Evolutionary conservation across 1,140 invertebrate species (phyloP).

Genomic region (Lordiphosa collinella): DNA sequence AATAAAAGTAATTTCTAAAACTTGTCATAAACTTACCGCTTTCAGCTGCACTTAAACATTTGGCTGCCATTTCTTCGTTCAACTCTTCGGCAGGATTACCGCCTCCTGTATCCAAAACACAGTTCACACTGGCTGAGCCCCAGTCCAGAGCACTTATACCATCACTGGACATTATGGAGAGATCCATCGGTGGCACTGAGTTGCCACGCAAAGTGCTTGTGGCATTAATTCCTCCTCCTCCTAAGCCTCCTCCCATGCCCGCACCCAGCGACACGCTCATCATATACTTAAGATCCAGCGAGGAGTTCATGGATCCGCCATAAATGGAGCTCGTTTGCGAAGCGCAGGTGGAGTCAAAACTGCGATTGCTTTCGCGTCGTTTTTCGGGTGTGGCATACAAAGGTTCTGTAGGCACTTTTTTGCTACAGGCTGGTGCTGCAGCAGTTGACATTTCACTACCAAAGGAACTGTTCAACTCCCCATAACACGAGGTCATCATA

Average conservation of each 20-base stretch:
- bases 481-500: slow-evolving; percentile 78
- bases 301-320: slow-evolving; percentile 69
- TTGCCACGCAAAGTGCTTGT: slow-evolving; percentile 60
- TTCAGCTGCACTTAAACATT: slow-evolving; percentile 67
- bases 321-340: slow-evolving; percentile 69
- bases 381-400: slow-evolving; percentile 76
- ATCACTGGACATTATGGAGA: slow-evolving; percentile 56
- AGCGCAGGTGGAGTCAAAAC: slow-evolving; percentile 68
- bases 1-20: too few relatives aligned
- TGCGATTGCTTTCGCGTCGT: slow-evolving; percentile 66
- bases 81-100: slow-evolving; percentile 61
- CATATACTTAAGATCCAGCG: slow-evolving; percentile 64
- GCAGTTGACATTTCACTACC: slow-evolving; percentile 45
- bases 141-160: slow-evolving; percentile 58
- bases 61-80: slow-evolving; percentile 63
- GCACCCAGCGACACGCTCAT: slow-evolving; percentile 39
- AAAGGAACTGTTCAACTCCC: slow-evolving; percentile 63
- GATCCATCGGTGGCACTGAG: slow-evolving; percentile 58
- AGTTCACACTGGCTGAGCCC: slow-evolving; percentile 52
- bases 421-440: slow-evolving; percentile 12
- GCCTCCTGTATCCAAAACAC: slow-evolving; percentile 48
- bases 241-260: slow-evolving; percentile 18
- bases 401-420: slow-evolving; percentile 38
- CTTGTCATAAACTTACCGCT: slow-evolving; percentile 55
- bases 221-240: slow-evolving; percentile 31